Base-by-base conservation (phyloP, 2,888 invertebrate genomes). In the Craniophora ligustri region DNA sequence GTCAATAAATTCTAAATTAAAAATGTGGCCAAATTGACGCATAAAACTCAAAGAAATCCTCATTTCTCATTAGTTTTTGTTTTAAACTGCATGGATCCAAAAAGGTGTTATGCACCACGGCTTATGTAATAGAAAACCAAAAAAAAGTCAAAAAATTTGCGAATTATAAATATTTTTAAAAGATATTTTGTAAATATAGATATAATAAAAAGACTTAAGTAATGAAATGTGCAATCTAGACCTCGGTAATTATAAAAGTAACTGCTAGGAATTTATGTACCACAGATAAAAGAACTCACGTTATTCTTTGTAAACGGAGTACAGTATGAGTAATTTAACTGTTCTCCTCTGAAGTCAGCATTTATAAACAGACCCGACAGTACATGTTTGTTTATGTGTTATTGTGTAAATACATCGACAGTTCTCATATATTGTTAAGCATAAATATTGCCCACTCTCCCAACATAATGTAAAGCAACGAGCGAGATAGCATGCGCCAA, bases 121-220 rank as follows among this genome's bases (percentile, higher is more conserved):
- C 85, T 86, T 85, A 72, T 72, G 55, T 78, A 78, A 79, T 65
- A 75, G 71, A 74, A 75, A 75, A 75, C 48, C 58, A 69, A 75
- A 74, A 72, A 60, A 72, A 74, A 62, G 44, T 49, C 44, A 50
- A 78, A 81, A 81, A 85, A 75, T 77, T 87, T 84, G 87, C 86
- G 81, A 84, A 82, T 82, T 86, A 88, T 86, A 86, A 88, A 88
- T 91, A 90, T 90, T 89, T 89, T 88, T 85, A 90, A 92, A 90
- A 83, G 75, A 87, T 87, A 90, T 90, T 88, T 87, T 92, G 92
- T 92, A 92, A 86, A 92, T 92, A 92, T 92, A 91, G 87, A 65
- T 67, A 74, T 81, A 81, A 76, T 75, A 64, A 75, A 67, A 67
- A 70, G 61, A 75, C 61, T 67, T 74, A 78, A 73, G 66, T 64